Percentiles rank a stretch among this genome's conserved stretches.
These are phyloP conservation scores for Brenthis hecate DNA, from an alignment of 2,888 invertebrate genomes.

Conservation along the genomic window DNA sequence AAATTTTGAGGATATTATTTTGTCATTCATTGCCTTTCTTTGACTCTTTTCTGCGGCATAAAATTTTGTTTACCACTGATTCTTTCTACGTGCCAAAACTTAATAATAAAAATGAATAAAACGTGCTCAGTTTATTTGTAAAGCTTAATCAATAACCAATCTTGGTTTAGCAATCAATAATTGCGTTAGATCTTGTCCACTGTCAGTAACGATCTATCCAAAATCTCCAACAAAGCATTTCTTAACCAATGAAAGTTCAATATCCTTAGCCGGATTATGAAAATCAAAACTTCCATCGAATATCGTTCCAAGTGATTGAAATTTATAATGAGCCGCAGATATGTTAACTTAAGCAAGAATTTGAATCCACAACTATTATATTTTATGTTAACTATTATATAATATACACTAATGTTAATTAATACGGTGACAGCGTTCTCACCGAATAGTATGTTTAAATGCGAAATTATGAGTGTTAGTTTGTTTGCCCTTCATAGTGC, in stretches of 20 bases:
- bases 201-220: background rate
- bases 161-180: background rate
- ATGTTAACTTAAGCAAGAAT: background rate
- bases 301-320: slow-evolving; percentile 5
- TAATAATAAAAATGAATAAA: background rate
- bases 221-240: background rate
- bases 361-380: background rate
- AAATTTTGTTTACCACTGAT: no score
- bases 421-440: background rate
- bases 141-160: background rate
- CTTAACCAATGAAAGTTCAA: slow-evolving; percentile 2
- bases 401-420: background rate
- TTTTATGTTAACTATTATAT: no score
- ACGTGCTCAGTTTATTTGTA: background rate
- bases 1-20: no score
- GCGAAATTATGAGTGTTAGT: no score
- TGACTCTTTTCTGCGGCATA: no score
- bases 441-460: no score
- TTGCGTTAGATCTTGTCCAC: background rate
- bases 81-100: no score
- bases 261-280: background rate
- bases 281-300: background rate
- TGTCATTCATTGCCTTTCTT: no score
- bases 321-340: slow-evolving; percentile 6
- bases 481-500: no score